Evolutionary conservation across 2,113 vertebrate species (phyloP).

Genomic region (chimpanzee (Pan troglodytes)): NHGRI_mPanTro3-v2.1_pri NC_072402.2:172074001-172074500

Average conservation of each 20-base stretch:
- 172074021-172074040: not conserved
- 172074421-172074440: not conserved
- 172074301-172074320: too few species aligned
- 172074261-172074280: not conserved
- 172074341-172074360: not conserved
- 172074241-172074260: not conserved
- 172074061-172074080: not conserved
- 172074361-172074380: rapidly evolving
- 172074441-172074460: not conserved
- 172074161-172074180: not conserved
- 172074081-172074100: not conserved
- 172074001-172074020: not conserved
- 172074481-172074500: not conserved
- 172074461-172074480: not conserved
- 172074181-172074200: rapidly evolving
- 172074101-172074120: not conserved
- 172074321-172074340: rapidly evolving
- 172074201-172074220: not conserved
- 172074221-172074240: not conserved
- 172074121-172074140: not conserved
- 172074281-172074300: too few species aligned
- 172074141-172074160: not conserved
- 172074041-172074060: not conserved
- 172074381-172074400: not conserved
- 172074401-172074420: not conserved